phyloP scores from a whole-genome alignment of 2,797 vertebrate genomes.

The Amblyopsis hoosieri region DNA sequence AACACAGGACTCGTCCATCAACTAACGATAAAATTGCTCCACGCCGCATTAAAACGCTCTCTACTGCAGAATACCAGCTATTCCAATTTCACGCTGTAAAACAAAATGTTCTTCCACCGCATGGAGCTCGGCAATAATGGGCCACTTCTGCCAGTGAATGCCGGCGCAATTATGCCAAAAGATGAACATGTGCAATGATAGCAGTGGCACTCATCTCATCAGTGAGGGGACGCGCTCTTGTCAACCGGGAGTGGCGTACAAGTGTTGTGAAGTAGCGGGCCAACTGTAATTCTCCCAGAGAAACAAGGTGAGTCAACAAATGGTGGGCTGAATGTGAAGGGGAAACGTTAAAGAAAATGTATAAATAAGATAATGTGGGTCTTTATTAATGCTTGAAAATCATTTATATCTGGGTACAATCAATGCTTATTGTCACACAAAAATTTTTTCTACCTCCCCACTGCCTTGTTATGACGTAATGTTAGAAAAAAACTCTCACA shows the following conservation, averaged over 20 bases:
- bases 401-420: too few species aligned
- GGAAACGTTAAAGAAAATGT: not conserved
- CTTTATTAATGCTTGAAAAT: too few species aligned
- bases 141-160: slow-evolving; percentile 2
- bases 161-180: slow-evolving; percentile 25
- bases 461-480: too few species aligned
- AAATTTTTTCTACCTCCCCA: too few species aligned
- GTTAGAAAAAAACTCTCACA: too few species aligned
- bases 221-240: not conserved
- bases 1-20: slow-evolving; percentile 32
- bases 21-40: slow-evolving; percentile 37
- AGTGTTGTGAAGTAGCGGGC: slow-evolving; percentile 19
- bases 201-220: too few species aligned
- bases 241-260: slow-evolving; percentile 5
- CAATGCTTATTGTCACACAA: too few species aligned
- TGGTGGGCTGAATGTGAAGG: slow-evolving; percentile 5
- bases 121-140: slow-evolving; percentile 30
- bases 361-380: too few species aligned
- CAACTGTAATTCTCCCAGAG: slow-evolving; percentile 1
- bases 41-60: slow-evolving; percentile 39
- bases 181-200: too few species aligned
- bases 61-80: slow-evolving; percentile 29
- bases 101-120: slow-evolving; percentile 37
- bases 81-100: slow-evolving; percentile 57
- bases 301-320: too few species aligned